Percentiles rank a stretch among this genome's conserved stretches.
phyloP scores from a whole-genome alignment of 2,113 vertebrate genomes.

The Tenrec ecaudatus region DNA sequence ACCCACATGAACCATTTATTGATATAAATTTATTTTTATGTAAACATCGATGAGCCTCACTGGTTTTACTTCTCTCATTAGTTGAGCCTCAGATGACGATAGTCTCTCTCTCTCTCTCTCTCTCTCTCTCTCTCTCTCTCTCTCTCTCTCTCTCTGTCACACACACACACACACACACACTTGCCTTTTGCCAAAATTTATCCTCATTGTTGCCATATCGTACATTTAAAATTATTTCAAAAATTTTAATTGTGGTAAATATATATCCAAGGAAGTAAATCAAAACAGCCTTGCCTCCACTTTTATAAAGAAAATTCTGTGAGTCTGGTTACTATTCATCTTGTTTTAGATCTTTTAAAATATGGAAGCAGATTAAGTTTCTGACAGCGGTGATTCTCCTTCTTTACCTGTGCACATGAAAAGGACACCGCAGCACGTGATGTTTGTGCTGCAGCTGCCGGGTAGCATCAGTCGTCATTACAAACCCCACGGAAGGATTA shows the following conservation, averaged over 20 bases:
- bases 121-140: too few relatives aligned
- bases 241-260: not conserved
- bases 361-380: not conserved
- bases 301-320: not conserved
- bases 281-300: not conserved
- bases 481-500: slow-evolving; percentile 25
- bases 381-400: not conserved
- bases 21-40: too few relatives aligned
- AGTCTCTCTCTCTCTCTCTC: too few relatives aligned
- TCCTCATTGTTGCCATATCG: not conserved
- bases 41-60: too few relatives aligned
- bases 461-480: not conserved
- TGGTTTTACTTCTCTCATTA: too few relatives aligned
- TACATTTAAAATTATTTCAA: not conserved
- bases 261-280: not conserved
- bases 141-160: too few relatives aligned
- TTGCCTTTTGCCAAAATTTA: too few relatives aligned
- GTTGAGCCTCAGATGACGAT: too few relatives aligned
- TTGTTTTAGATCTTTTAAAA: slow-evolving; percentile 56
- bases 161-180: too few relatives aligned
- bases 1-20: too few relatives aligned
- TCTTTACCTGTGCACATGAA: slow-evolving; percentile 22
- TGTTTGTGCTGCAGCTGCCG: not conserved
- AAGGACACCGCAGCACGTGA: not conserved
- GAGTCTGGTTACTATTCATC: not conserved